phyloP scores from a whole-genome alignment of 2,888 invertebrate genomes.

The Platerodrilus igneus region DNA sequence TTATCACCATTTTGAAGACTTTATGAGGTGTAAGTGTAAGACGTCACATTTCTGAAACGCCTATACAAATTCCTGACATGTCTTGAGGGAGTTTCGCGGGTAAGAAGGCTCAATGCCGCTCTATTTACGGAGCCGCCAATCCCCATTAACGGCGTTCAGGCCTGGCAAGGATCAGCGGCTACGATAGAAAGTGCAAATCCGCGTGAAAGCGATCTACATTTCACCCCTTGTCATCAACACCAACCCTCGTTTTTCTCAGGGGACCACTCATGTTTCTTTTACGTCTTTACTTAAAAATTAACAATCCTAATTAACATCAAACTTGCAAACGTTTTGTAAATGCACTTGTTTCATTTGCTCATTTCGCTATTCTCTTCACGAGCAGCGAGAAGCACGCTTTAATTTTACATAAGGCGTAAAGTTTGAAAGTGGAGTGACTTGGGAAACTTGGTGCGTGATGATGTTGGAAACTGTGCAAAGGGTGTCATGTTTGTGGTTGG shows the following conservation, averaged over 20 bases:
- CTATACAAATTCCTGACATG: conserved; percentile 24
- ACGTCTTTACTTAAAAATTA: conserved; percentile 15
- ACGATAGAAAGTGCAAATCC: conserved; percentile 42
- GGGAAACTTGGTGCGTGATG: conserved; percentile 33
- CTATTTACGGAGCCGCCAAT: conserved; percentile 49
- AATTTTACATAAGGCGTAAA: conserved; percentile 35
- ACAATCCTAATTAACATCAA: conserved; percentile 9
- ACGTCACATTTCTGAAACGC: conserved; percentile 19
- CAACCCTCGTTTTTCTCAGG: conserved; percentile 25
- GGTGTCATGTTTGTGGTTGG: conserved; percentile 48
- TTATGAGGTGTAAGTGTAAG: conserved; percentile 13
- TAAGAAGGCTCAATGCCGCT: conserved; percentile 48
- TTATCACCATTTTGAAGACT: conserved; percentile 5
- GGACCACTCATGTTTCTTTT: conserved; percentile 16
- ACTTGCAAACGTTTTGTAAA: not conserved
- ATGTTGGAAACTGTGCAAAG: conserved; percentile 30
- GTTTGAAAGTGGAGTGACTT: conserved; percentile 39
- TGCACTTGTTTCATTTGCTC: too few species aligned
- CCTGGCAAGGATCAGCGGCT: conserved; percentile 41
- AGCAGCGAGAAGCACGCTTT: too few species aligned
- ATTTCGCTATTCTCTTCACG: too few species aligned
- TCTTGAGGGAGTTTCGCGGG: conserved; percentile 26
- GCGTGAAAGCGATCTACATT: conserved; percentile 44
- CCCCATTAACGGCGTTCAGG: conserved; percentile 46
- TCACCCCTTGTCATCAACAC: conserved; percentile 35